Percentiles rank a stretch among this genome's conserved stretches.
Conservation (phyloP, 2,113 vertebrate genomes). For the Chloropsis hardwickii region DNA sequence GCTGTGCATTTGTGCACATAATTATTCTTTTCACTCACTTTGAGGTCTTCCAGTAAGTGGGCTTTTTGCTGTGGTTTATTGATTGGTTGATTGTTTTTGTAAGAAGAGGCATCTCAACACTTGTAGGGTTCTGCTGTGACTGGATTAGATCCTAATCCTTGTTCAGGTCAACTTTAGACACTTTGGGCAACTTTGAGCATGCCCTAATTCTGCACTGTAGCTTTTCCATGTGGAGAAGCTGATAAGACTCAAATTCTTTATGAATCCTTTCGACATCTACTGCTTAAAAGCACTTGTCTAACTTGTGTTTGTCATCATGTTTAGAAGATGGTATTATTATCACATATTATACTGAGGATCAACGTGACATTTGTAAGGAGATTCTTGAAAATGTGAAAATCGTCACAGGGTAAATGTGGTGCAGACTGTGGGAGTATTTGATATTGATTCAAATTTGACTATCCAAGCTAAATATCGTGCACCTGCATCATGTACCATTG, state of each 20-base stretch:
- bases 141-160: not conserved
- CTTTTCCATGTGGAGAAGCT: not conserved
- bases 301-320: not conserved
- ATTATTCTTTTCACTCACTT: not conserved
- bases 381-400: not conserved
- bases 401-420: not conserved
- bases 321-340: not conserved
- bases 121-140: not conserved
- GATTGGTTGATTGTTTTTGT: not conserved
- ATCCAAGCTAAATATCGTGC: not conserved
- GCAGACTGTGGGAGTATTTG: not conserved
- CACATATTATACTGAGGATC: not conserved
- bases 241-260: not conserved
- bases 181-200: not conserved
- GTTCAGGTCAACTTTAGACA: not conserved
- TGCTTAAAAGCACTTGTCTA: not conserved
- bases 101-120: not conserved
- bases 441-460: not conserved
- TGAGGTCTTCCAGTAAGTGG: not conserved
- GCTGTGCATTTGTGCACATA: not conserved
- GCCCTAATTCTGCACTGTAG: not conserved
- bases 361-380: not conserved
- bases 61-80: not conserved
- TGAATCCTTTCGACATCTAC: not conserved
- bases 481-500: not conserved